Evolutionary conservation across 2,113 vertebrate genomes (phyloP).

Genomic region (Percina caprodes): DNA sequence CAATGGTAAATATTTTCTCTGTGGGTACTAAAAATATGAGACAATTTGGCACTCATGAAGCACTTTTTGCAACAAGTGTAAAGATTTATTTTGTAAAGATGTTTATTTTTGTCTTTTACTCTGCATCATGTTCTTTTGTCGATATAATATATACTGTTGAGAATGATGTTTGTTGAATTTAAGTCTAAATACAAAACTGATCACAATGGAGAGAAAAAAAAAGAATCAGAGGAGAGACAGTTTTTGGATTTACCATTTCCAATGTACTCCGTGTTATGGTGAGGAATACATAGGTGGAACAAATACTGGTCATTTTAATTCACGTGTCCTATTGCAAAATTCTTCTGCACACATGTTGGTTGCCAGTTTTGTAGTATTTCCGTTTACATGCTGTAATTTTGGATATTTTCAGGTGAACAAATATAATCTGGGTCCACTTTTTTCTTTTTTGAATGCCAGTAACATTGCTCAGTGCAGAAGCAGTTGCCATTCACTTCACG

Average conservation of each 20-base stretch:
- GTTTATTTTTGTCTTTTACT: conserved; percentile 75
- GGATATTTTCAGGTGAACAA: conserved; percentile 26
- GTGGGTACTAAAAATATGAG: conserved; percentile 48
- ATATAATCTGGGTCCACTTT: background rate
- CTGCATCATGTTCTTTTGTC: conserved; percentile 69
- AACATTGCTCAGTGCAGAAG: conserved; percentile 16
- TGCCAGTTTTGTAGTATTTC: conserved; percentile 35
- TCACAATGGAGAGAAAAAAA: conserved; percentile 6
- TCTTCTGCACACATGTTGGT: conserved; percentile 15
- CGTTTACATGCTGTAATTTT: conserved; percentile 45
- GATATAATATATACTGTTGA: conserved; percentile 69
- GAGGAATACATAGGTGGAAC: conserved; percentile 27
- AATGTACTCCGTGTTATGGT: conserved; percentile 18
- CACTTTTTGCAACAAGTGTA: conserved; percentile 82
- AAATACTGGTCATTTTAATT: conserved; percentile 44
- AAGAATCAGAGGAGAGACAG: background rate
- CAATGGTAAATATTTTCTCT: conserved; percentile 59
- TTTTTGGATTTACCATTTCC: conserved; percentile 25
- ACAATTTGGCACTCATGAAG: conserved; percentile 72
- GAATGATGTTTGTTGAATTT: conserved; percentile 54
- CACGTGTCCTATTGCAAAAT: conserved; percentile 5
- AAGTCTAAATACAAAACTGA: conserved; percentile 51
- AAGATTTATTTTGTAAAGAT: conserved; percentile 80
- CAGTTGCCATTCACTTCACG: conserved; percentile 25
- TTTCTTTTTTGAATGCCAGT: conserved; percentile 32